These are phyloP conservation scores for Acridotheres tristis DNA, from an alignment of 2,797 vertebrate genomes.

Conservation along the genomic window DNA sequence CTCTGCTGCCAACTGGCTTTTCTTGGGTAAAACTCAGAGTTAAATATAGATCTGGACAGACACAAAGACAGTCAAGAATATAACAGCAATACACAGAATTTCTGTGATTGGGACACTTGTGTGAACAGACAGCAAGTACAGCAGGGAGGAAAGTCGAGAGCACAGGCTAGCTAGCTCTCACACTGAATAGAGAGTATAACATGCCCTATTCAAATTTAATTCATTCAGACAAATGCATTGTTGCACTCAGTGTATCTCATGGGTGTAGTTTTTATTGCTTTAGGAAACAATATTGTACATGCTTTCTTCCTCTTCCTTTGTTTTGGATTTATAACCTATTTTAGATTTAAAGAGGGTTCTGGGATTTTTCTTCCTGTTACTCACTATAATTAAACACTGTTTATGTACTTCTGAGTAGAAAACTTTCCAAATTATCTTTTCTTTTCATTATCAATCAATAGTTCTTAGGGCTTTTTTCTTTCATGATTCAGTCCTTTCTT, in stretches of 20 bases:
- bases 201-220: background rate
- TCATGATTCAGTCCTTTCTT: background rate
- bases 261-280: constrained; percentile 36
- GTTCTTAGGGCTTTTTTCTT: background rate
- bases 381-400: constrained; percentile 8
- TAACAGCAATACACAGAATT: background rate
- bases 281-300: constrained; percentile 46
- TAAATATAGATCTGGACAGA: background rate
- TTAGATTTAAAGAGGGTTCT: constrained; percentile 28
- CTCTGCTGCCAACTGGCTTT: background rate
- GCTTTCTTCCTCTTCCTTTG: constrained; percentile 37
- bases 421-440: background rate
- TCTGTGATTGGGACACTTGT: background rate
- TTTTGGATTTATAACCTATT: constrained; percentile 31
- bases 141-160: background rate
- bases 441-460: background rate
- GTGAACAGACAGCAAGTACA: background rate
- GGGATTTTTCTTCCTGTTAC: constrained; percentile 57
- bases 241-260: constrained; percentile 3
- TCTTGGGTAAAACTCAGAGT: background rate
- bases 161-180: background rate
- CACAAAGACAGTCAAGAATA: background rate
- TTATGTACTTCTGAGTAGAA: constrained; percentile 4
- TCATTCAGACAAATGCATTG: background rate
- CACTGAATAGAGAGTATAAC: background rate